These are phyloP conservation scores for Philereme transversata DNA, from an alignment of 2,888 invertebrate species.

Conservation along the genomic window DNA sequence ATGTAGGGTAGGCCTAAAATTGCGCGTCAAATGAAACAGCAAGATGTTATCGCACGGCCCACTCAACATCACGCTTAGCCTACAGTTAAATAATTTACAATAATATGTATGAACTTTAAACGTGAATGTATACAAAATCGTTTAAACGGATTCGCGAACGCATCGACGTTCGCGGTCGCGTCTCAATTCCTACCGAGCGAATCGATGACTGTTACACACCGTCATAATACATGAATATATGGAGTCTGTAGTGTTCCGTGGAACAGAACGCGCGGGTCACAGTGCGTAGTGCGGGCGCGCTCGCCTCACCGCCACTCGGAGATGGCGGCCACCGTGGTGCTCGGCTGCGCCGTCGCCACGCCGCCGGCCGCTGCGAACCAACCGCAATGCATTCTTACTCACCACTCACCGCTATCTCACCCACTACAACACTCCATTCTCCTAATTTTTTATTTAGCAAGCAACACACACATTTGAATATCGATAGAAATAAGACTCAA, in stretches of 20 bases:
- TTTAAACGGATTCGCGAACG: slow-evolving; percentile 42
- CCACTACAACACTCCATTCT: neutral
- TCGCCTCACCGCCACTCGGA: slow-evolving; percentile 85
- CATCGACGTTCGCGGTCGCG: slow-evolving; percentile 44
- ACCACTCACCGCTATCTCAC: neutral
- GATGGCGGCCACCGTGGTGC: slow-evolving; percentile 83
- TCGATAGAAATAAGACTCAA: slow-evolving; percentile 1
- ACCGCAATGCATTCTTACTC: too few relatives aligned
- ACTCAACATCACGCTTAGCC: slow-evolving; percentile 55
- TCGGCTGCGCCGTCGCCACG: slow-evolving; percentile 81
- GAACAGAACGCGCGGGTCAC: slow-evolving; percentile 40
- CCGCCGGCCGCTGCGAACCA: slow-evolving; percentile 58
- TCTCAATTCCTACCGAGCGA: slow-evolving; percentile 48
- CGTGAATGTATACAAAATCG: slow-evolving; percentile 71
- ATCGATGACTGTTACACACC: slow-evolving; percentile 44
- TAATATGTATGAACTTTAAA: slow-evolving; percentile 71
- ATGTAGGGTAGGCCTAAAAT: slow-evolving; percentile 58
- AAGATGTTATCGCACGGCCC: slow-evolving; percentile 51
- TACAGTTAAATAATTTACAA: slow-evolving; percentile 77
- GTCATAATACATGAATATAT: slow-evolving; percentile 49
- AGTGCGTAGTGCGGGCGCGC: slow-evolving; percentile 37
- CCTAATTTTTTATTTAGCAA: too few relatives aligned
- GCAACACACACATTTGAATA: slow-evolving; percentile 1
- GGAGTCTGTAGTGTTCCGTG: slow-evolving; percentile 44
- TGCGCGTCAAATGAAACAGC: slow-evolving; percentile 48